A percentile compares a stretch with the other conserved stretches of the same genome.
Conservation (phyloP, 1,140 invertebrate species). For the Hyposmocoma kahamanoa region DNA sequence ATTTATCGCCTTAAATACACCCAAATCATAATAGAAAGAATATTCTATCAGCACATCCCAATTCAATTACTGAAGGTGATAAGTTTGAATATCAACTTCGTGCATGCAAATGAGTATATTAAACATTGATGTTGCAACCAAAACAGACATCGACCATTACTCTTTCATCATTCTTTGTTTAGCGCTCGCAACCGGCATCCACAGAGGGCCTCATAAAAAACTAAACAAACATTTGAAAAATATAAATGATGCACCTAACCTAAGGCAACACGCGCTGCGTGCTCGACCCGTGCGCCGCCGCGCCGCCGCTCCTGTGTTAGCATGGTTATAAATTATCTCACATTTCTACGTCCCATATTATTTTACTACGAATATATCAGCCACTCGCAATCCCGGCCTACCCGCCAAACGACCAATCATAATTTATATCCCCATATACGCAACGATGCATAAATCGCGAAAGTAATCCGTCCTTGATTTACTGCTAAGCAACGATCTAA, state of each 20-base stretch:
- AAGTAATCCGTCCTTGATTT: slow-evolving; percentile 33
- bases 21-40: slow-evolving; percentile 22
- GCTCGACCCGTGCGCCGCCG: slow-evolving; percentile 40
- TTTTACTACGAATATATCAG: slow-evolving; percentile 60
- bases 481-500: slow-evolving; percentile 13
- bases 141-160: slow-evolving; percentile 54
- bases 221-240: slow-evolving; percentile 67
- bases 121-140: slow-evolving; percentile 51
- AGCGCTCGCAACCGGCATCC: slow-evolving; percentile 49
- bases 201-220: slow-evolving; percentile 55
- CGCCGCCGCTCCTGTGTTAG: no score
- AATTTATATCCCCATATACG: slow-evolving; percentile 37
- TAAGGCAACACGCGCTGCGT: slow-evolving; percentile 53
- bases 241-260: slow-evolving; percentile 69
- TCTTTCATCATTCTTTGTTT: slow-evolving; percentile 67
- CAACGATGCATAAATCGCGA: slow-evolving; percentile 35
- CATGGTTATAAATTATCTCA: slow-evolving; percentile 64
- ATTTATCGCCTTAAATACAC: slow-evolving; percentile 21
- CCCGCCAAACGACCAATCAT: slow-evolving; percentile 47
- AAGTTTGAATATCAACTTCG: slow-evolving; percentile 39
- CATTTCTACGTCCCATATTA: slow-evolving; percentile 56
- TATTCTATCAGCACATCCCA: slow-evolving; percentile 34
- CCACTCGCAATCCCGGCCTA: slow-evolving; percentile 49
- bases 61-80: slow-evolving; percentile 33
- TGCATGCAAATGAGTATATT: slow-evolving; percentile 57